Evolutionary conservation across 2,888 invertebrate species (phyloP), one percentile per base, ranked within the genome.

Genomic region (Nomada flava): DNA sequence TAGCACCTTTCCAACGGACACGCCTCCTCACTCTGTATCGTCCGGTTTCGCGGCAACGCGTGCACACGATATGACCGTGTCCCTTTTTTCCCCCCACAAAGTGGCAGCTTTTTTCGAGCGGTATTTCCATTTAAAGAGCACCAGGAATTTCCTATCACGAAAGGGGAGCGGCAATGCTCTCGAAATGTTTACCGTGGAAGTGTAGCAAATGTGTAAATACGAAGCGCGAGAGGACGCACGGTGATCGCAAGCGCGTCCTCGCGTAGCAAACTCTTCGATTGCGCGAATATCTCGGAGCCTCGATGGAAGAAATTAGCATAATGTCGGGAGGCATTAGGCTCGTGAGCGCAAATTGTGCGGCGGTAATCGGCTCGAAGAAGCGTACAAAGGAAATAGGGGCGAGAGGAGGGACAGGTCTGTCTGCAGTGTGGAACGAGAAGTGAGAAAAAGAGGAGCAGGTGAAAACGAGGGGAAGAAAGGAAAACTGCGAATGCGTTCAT

Each of bases 221-320:
- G 55, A 57, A 18, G 23, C 9, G 52, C n/a, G 60, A 11, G 47
- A 18, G 23, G 70, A 26, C 13, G 59, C 47, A 7, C 36, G 57
- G 44, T 73, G 76, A 85, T 86, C 81, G 77, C 82, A 76, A 87
- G 79, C 80, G 87, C 84, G 62, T 87, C 87, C 81, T 81, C 81
- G 69, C 79, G 79, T 63, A 68, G 78, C 74, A 65, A 77, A 86
- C 83, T 83, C 82, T 86, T 85, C 83, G 84, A 89, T 87, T 88
- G 86, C 84, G 89, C 86, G 89, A 89, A 89, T 88, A 89, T 86
- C 86, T 89, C 81, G 76, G 75, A 85, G 87, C 77, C 71, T 68
- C 85, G 86, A 82, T 81, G 82, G 79, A 72, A 83, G 84, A 79
- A 89, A 91, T 91, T 91, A 90, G 88, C 91, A 91, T 91, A 91